Conservation (phyloP, 2,797 vertebrate species). For the Euthynnus affinis region DNA sequence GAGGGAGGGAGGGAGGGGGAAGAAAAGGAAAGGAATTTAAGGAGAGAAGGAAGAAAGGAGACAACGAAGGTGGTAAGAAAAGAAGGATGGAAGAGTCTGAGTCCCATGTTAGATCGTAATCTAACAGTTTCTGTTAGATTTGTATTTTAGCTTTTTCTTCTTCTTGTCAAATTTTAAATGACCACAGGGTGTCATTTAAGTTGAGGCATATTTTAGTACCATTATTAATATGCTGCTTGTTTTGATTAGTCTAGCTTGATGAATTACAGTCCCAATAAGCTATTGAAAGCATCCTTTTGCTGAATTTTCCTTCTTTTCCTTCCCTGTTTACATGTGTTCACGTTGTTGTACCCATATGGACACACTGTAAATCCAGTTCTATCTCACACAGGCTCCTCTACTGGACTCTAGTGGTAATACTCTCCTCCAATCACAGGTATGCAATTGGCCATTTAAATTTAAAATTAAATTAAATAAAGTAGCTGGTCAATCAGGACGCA, state of each 20-base stretch:
- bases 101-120: background rate
- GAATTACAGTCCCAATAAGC: background rate
- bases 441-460: too few relatives aligned
- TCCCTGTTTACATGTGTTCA: background rate
- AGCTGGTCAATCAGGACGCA: too few relatives aligned
- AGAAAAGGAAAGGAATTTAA: conserved; percentile 7
- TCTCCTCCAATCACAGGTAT: too few relatives aligned
- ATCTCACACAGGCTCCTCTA: too few relatives aligned
- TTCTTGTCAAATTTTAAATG: background rate
- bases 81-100: conserved; percentile 9
- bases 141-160: background rate
- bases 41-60: conserved; percentile 17
- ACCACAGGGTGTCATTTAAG: conserved; percentile 3
- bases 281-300: background rate
- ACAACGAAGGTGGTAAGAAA: conserved; percentile 8
- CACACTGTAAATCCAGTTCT: conserved; percentile 14
- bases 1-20: conserved; percentile 47
- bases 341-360: conserved; percentile 26
- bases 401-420: too few relatives aligned
- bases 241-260: background rate
- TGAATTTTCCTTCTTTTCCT: conserved; percentile 12
- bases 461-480: too few relatives aligned
- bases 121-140: too few relatives aligned
- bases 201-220: background rate
- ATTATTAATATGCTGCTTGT: background rate